These are phyloP conservation scores for Ceratosolen fusciceps DNA, from an alignment of 1,140 invertebrate species.

Conservation along the genomic window DNA sequence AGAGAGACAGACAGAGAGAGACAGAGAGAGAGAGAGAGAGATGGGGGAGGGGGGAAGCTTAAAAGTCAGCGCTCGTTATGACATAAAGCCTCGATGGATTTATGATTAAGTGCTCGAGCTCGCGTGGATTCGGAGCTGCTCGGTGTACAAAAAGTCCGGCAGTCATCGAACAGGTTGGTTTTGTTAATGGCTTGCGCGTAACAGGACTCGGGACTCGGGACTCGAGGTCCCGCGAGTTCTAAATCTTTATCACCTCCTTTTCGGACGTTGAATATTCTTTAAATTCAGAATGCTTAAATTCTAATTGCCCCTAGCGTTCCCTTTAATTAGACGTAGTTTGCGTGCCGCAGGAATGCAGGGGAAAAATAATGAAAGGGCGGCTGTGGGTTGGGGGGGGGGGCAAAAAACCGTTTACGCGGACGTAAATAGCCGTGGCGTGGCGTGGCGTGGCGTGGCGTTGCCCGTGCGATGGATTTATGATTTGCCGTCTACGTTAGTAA, in stretches of 20 bases:
- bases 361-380: neutral
- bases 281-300: conserved; percentile 12
- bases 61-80: neutral
- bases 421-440: conserved; percentile 2
- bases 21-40: too few relatives aligned
- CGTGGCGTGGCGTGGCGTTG: neutral
- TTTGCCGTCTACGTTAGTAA: neutral
- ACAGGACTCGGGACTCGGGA: neutral
- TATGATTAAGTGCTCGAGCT: conserved; percentile 25
- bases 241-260: conserved; percentile 24
- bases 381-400: too few relatives aligned
- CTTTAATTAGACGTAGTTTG: conserved; percentile 34
- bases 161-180: conserved; percentile 20
- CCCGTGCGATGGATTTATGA: conserved; percentile 33
- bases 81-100: conserved; percentile 35
- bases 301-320: neutral
- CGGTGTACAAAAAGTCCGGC: conserved; percentile 13
- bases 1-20: too few relatives aligned
- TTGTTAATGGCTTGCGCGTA: conserved; percentile 33
- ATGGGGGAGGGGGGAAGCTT: too few relatives aligned
- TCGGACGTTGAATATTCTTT: neutral
- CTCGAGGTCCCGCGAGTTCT: neutral
- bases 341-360: neutral
- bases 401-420: too few relatives aligned
- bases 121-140: conserved; percentile 1